These are phyloP conservation scores for Morinoia aosen DNA, from an alignment of 2,888 invertebrate genomes.

Conservation along the genomic window DNA sequence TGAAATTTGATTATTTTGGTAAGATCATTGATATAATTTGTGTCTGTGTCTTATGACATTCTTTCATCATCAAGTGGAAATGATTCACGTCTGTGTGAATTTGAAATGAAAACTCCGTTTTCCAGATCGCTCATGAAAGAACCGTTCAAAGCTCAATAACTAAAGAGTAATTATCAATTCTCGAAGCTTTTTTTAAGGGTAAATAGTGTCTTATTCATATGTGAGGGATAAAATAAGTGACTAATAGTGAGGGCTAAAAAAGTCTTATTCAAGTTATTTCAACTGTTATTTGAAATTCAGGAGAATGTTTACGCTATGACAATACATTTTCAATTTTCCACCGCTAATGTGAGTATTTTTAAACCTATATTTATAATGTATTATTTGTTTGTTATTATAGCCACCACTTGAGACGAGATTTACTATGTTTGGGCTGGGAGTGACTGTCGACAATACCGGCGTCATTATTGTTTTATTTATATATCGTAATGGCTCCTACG, in stretches of 20 bases:
- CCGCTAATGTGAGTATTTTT: neutral
- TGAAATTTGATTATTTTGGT: neutral
- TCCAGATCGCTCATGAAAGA: neutral
- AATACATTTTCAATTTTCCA: neutral
- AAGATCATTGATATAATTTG: neutral
- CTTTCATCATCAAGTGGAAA: neutral
- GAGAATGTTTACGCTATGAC: neutral
- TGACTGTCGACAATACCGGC: no score
- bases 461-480: no score
- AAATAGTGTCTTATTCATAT: no score
- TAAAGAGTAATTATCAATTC: neutral
- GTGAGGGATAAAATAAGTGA: neutral
- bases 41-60: neutral
- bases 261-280: neutral
- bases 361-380: neutral
- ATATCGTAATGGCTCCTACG: no score
- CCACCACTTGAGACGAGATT: neutral
- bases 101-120: neutral
- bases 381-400: no score
- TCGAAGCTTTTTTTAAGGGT: neutral
- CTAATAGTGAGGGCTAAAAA: neutral
- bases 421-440: neutral
- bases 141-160: neutral
- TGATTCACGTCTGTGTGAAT: neutral
- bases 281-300: no score